phyloP scores from a whole-genome alignment of 2,113 vertebrate species.

The Ictidomys tridecemlineatus region DNA sequence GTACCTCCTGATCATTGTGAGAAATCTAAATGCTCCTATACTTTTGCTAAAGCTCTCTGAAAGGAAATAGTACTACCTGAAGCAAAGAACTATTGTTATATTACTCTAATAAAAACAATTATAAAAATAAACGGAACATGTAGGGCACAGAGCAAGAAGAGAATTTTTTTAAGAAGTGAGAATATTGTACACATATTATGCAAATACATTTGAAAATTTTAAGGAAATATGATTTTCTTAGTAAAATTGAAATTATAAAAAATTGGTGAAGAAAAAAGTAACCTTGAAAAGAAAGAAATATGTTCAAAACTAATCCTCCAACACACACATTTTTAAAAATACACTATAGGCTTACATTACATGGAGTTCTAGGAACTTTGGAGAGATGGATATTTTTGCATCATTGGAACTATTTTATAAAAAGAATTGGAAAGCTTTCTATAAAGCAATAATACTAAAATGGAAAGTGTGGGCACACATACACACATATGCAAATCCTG shows the following conservation, averaged over 20 bases:
- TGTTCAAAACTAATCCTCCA: slow-evolving; percentile 20
- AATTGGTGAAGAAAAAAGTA: neutral
- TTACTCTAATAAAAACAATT: neutral
- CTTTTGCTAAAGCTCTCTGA: neutral
- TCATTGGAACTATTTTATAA: neutral
- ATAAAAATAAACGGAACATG: neutral
- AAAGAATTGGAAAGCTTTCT: neutral
- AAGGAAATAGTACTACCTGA: neutral
- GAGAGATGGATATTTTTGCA: neutral
- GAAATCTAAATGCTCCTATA: neutral
- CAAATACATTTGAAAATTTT: neutral
- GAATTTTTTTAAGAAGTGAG: neutral
- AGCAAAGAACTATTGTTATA: neutral
- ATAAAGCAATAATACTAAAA: neutral
- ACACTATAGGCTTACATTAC: neutral
- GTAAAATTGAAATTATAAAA: neutral
- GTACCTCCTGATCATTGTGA: neutral
- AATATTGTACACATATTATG: neutral
- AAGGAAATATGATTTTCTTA: neutral
- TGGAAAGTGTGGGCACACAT: neutral
- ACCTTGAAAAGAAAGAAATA: neutral
- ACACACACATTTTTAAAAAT: neutral
- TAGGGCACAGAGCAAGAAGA: neutral
- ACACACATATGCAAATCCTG: neutral
- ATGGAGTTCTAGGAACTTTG: neutral